Conservation (phyloP, 2,113 vertebrate genomes). For the Suncus etruscus region DNA sequence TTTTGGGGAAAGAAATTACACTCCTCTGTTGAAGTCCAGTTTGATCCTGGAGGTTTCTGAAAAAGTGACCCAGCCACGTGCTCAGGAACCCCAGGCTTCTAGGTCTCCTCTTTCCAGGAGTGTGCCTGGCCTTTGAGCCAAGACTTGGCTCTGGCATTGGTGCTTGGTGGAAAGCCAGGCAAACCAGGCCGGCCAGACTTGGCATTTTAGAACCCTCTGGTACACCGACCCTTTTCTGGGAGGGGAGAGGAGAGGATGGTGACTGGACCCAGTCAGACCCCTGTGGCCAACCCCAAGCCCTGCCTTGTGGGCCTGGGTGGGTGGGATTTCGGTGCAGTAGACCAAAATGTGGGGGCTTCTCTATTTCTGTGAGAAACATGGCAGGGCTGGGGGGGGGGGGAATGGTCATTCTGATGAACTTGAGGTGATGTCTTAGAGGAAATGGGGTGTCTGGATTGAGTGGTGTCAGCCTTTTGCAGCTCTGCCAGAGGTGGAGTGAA, state of each 20-base stretch:
- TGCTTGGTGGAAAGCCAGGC: constrained; percentile 53
- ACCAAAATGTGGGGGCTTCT: background rate
- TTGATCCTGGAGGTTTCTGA: constrained; percentile 42
- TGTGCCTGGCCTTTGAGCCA: constrained; percentile 57
- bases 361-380: constrained; percentile 12
- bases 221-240: constrained; percentile 39
- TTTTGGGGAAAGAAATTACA: background rate
- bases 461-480: no score
- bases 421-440: background rate
- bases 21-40: background rate
- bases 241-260: background rate
- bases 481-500: no score
- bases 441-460: background rate
- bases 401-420: background rate
- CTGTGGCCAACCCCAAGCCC: background rate
- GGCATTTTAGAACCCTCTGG: constrained; percentile 48
- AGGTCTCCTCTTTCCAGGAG: constrained; percentile 71
- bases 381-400: no score
- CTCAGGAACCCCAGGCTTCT: constrained; percentile 55
- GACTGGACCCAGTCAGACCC: background rate
- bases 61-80: background rate
- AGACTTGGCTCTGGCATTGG: constrained; percentile 56
- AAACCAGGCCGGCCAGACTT: constrained; percentile 52
- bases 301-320: background rate
- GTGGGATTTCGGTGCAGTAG: background rate